phyloP scores from a whole-genome alignment of 2,888 invertebrate genomes.

The Drosophila bunnanda region DNA sequence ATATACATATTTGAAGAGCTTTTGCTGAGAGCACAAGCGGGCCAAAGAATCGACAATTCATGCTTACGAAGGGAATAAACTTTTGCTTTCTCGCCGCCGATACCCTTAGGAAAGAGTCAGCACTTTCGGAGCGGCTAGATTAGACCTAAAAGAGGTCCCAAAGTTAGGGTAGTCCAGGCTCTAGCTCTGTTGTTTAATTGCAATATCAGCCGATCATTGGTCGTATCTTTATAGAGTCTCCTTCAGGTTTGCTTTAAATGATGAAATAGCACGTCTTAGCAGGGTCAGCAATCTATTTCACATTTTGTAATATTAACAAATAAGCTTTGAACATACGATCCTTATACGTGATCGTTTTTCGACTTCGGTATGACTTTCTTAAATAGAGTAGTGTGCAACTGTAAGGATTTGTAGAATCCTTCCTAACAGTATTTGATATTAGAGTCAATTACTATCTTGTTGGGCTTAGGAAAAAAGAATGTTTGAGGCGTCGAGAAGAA shows the following conservation, averaged over 20 bases:
- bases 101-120: neutral
- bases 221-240: conserved; percentile 5
- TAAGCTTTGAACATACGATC: neutral
- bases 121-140: neutral
- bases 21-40: conserved; percentile 17
- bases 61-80: conserved; percentile 18
- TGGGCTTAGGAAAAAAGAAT: too few relatives aligned
- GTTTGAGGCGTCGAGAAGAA: too few relatives aligned
- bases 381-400: neutral
- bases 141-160: neutral
- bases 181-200: neutral
- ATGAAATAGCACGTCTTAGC: conserved; percentile 1
- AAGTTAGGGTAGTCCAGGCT: conserved; percentile 2
- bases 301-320: neutral
- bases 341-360: too few relatives aligned
- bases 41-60: conserved; percentile 34
- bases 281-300: conserved; percentile 9
- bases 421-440: too few relatives aligned
- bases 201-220: neutral
- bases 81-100: neutral
- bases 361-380: neutral
- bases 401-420: too few relatives aligned
- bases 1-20: conserved; percentile 8
- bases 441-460: too few relatives aligned
- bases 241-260: neutral